phyloP scores from a whole-genome alignment of 2,113 vertebrate genomes.

The Baryphthengus martii region DNA sequence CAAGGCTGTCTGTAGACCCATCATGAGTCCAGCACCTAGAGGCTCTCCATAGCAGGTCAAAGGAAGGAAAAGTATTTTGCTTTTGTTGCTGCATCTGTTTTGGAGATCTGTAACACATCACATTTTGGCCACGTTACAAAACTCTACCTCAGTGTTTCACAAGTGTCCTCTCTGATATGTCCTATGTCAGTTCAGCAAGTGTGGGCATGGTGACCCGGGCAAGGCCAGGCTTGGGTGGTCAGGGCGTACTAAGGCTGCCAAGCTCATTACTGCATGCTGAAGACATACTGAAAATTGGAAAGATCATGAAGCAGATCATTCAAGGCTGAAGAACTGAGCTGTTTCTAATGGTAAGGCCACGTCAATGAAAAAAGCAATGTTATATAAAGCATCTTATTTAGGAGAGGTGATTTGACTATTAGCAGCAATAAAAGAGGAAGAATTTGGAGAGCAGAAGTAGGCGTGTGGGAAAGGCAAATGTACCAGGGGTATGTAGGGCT shows the following conservation, averaged over 20 bases:
- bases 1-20: background rate
- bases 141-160: background rate
- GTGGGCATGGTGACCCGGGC: background rate
- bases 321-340: background rate
- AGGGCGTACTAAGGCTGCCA: background rate
- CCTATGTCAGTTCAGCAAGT: background rate
- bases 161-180: background rate
- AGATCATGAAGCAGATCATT: background rate
- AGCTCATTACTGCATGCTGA: accelerated
- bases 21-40: background rate
- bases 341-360: background rate
- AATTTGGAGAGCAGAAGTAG: background rate
- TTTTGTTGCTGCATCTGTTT: background rate
- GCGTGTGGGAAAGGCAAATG: background rate
- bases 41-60: background rate
- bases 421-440: background rate
- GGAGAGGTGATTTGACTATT: background rate
- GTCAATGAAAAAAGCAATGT: background rate
- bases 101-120: accelerated
- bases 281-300: background rate
- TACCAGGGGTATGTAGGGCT: accelerated
- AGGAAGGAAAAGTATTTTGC: background rate
- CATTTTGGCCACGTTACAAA: background rate
- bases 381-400: background rate
- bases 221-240: background rate